Evolutionary conservation across 2,797 vertebrate species (phyloP).

Genomic region (Thripadectes ignobilis): DNA sequence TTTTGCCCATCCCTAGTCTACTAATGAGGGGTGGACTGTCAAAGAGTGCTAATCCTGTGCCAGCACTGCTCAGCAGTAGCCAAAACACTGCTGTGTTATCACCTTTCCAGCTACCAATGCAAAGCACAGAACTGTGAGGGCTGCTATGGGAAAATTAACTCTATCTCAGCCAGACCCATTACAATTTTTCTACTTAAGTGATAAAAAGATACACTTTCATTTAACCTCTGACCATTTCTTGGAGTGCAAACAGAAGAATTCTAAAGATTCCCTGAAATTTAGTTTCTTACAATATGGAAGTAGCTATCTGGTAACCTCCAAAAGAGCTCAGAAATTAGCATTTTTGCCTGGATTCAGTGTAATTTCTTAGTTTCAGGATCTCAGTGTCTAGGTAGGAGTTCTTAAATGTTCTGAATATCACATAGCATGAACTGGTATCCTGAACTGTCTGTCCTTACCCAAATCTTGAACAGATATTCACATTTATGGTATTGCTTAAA

Average conservation of each 20-base stretch:
- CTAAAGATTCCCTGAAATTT: neutral
- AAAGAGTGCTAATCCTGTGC: rapidly evolving
- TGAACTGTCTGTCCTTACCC: neutral
- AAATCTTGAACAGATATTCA: neutral
- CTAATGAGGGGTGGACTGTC: rapidly evolving
- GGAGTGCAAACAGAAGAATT: neutral
- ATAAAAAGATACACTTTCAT: neutral
- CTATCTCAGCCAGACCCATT: neutral
- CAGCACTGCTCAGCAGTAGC: neutral
- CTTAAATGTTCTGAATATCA: neutral
- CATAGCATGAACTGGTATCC: neutral
- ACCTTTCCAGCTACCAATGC: neutral
- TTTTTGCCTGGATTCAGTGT: neutral
- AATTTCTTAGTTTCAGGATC: neutral
- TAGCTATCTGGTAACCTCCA: neutral
- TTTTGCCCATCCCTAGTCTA: neutral
- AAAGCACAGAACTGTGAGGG: neutral
- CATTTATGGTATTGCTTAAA: neutral
- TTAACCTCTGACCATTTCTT: neutral
- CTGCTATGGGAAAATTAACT: neutral
- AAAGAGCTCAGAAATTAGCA: neutral
- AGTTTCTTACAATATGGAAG: neutral
- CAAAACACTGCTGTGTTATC: neutral
- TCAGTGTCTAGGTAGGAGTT: rapidly evolving
- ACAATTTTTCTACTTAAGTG: neutral